Evolutionary conservation across 2,888 invertebrate genomes (phyloP).

Genomic region (Brenthis daphne): DNA sequence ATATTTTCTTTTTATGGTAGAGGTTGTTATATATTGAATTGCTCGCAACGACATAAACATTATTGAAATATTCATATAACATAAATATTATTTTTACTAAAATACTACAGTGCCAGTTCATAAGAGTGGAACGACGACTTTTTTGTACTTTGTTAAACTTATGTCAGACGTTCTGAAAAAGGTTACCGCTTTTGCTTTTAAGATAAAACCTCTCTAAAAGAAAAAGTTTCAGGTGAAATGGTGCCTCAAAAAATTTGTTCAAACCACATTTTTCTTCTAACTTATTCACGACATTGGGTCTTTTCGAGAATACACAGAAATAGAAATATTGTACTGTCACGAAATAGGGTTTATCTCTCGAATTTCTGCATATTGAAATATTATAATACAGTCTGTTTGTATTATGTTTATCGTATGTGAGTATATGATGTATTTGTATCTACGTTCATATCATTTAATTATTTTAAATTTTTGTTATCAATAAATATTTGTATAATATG

Average conservation of each 20-base stretch:
- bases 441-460: no score
- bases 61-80: slow-evolving; percentile 10
- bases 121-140: slow-evolving; percentile 25
- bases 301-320: slow-evolving; percentile 29
- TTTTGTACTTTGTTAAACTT: slow-evolving; percentile 34
- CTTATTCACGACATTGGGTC: slow-evolving; percentile 35
- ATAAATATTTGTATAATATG: no score
- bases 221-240: slow-evolving; percentile 39
- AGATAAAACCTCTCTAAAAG: slow-evolving; percentile 38
- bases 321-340: slow-evolving; percentile 14
- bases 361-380: background rate
- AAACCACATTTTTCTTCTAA: slow-evolving; percentile 35
- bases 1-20: slow-evolving; percentile 10
- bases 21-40: slow-evolving; percentile 12
- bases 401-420: no score
- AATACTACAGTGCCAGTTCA: slow-evolving; percentile 23
- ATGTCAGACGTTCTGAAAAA: slow-evolving; percentile 32
- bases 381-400: background rate
- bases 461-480: no score
- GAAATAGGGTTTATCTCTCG: slow-evolving; percentile 11
- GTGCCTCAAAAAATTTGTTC: slow-evolving; percentile 36
- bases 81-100: slow-evolving; percentile 20
- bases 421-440: no score
- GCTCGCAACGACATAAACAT: background rate
- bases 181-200: slow-evolving; percentile 40